Evolutionary conservation across 2,888 invertebrate species (phyloP).

Genomic region (Conops quadrifasciatus): DNA sequence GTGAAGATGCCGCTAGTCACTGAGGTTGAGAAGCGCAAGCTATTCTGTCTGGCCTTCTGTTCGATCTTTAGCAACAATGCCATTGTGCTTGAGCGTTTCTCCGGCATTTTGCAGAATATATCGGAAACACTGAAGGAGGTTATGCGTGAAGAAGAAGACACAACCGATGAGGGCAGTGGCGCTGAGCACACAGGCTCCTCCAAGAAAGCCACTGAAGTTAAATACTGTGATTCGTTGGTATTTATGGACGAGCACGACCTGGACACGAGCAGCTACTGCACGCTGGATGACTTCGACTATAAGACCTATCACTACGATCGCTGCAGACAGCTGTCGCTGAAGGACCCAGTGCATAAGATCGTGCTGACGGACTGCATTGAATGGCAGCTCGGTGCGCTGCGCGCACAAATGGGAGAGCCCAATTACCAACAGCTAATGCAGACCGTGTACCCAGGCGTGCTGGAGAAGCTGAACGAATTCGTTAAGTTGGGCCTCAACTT

Average conservation of each 20-base stretch:
- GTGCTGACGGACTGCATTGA: constrained; percentile 77
- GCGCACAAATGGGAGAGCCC: constrained; percentile 77
- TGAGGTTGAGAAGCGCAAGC: constrained; percentile 82
- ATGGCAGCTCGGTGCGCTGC: constrained; percentile 75
- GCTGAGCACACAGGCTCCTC: constrained; percentile 13
- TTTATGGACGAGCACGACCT: constrained; percentile 63
- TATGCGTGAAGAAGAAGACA: constrained; percentile 76
- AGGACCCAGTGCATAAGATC: constrained; percentile 83
- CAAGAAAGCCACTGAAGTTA: constrained; percentile 37
- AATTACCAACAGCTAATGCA: constrained; percentile 79
- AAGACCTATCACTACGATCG: constrained; percentile 79
- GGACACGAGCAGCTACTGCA: constrained; percentile 56
- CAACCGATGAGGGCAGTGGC: constrained; percentile 50
- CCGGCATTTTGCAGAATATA: constrained; percentile 76
- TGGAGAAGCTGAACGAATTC: constrained; percentile 76
- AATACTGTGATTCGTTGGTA: constrained; percentile 64
- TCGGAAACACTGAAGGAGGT: constrained; percentile 83
- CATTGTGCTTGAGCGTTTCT: constrained; percentile 76
- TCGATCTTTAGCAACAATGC: constrained; percentile 76
- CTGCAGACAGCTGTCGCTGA: constrained; percentile 70
- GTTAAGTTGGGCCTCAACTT: constrained; percentile 49
- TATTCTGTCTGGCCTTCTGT: constrained; percentile 78
- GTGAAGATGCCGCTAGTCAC: constrained; percentile 80
- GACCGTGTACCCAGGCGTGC: constrained; percentile 76
- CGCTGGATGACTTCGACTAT: constrained; percentile 68